These are phyloP conservation scores for Cygnus olor DNA, from an alignment of 2,797 vertebrate genomes.

Conservation along the genomic window DNA sequence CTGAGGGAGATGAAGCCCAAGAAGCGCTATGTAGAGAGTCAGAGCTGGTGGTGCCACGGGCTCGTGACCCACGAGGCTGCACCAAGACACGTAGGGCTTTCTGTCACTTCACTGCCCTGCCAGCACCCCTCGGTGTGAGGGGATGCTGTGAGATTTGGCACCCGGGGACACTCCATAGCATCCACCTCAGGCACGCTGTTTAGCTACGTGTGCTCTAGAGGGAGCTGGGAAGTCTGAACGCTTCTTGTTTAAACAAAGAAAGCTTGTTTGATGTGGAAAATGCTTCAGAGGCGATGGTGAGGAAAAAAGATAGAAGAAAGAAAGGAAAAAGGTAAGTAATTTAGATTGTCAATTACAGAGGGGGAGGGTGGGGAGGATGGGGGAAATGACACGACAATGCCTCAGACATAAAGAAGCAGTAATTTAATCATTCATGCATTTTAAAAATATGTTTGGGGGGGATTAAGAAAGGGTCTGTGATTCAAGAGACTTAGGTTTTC, in stretches of 20 bases:
- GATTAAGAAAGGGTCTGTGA: neutral
- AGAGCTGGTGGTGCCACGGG: accelerated
- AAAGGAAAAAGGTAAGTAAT: neutral
- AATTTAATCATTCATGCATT: neutral
- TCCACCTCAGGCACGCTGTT: accelerated
- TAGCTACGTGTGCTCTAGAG: neutral
- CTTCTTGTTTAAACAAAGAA: neutral
- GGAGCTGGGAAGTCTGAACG: neutral
- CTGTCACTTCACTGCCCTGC: neutral
- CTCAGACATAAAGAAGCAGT: neutral
- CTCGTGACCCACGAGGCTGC: neutral
- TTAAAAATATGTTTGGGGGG: neutral
- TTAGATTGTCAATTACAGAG: too few species aligned
- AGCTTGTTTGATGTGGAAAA: neutral
- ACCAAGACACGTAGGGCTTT: neutral
- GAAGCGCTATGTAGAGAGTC: neutral
- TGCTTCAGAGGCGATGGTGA: neutral
- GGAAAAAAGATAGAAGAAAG: neutral
- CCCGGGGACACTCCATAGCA: accelerated
- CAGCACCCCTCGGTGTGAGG: neutral
- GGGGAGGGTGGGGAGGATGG: too few species aligned
- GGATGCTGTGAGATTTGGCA: neutral
- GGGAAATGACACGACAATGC: too few species aligned
- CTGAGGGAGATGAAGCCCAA: neutral
- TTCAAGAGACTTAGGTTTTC: neutral